These are phyloP conservation scores for Ivindomyrus marchei DNA, from an alignment of 2,113 vertebrate genomes.

Conservation along the genomic window DNA sequence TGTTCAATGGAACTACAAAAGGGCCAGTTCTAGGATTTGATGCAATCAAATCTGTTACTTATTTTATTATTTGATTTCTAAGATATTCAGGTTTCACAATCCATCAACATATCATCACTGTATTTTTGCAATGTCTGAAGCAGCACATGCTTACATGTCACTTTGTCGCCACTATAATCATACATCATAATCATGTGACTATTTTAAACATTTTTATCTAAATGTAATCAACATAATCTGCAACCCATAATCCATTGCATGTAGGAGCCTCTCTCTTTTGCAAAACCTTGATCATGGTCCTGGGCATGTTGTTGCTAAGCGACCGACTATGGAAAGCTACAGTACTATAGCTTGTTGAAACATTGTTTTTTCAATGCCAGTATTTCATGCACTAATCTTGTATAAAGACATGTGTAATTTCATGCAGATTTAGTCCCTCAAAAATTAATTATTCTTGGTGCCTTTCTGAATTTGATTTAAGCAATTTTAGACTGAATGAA, in stretches of 20 bases:
- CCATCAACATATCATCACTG: not conserved
- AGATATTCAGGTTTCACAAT: not conserved
- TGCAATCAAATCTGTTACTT: not conserved
- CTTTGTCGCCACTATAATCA: not conserved
- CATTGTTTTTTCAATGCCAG: not conserved
- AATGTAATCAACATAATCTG: not conserved
- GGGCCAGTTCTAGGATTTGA: not conserved
- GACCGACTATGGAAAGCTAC: conserved; percentile 35
- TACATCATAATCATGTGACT: not conserved
- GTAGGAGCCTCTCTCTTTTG: not conserved
- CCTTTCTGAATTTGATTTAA: not conserved
- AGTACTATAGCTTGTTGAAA: conserved; percentile 8
- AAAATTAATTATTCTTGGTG: not conserved
- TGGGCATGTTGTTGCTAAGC: conserved; percentile 57
- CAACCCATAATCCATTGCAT: not conserved
- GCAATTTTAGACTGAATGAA: not conserved
- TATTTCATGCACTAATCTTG: conserved; percentile 11
- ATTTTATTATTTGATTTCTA: not conserved
- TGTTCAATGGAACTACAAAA: not conserved
- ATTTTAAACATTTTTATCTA: not conserved
- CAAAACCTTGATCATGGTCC: conserved; percentile 16
- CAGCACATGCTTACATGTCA: not conserved
- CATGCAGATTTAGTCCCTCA: not conserved
- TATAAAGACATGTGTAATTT: not conserved
- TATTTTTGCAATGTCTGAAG: not conserved